A percentile compares a stretch with the other conserved stretches of the same genome.
phyloP scores from a whole-genome alignment of 53 echinoderm and acorn worm species.

The Mesocentrotus franciscanus region DNA sequence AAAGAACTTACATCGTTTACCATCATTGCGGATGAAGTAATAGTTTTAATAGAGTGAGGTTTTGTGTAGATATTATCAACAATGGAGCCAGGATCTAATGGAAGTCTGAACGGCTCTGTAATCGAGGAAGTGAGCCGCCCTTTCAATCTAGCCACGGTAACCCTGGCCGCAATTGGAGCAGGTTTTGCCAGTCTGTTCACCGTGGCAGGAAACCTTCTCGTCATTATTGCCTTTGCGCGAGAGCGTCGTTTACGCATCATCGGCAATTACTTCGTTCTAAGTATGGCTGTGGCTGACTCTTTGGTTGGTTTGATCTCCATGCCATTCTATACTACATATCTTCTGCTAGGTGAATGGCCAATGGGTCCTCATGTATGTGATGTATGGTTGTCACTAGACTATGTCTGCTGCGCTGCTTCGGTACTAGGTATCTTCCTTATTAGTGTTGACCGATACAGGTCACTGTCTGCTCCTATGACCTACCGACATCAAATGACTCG shows the following conservation, averaged over 20 bases:
- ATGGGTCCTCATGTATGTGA: constrained; percentile 86
- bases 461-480: constrained; percentile 86
- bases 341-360: constrained; percentile 84
- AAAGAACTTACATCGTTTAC: background rate
- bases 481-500: constrained; percentile 91
- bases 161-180: constrained; percentile 74
- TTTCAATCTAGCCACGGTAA: constrained; percentile 35
- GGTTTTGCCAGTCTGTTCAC: constrained; percentile 82
- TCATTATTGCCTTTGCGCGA: constrained; percentile 87
- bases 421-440: constrained; percentile 91
- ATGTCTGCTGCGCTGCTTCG: constrained; percentile 93
- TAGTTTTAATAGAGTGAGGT: background rate
- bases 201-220: constrained; percentile 83
- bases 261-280: constrained; percentile 90
- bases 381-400: constrained; percentile 91
- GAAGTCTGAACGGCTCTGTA: background rate
- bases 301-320: constrained; percentile 89
- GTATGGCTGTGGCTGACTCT: constrained; percentile 88
- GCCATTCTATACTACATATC: constrained; percentile 93
- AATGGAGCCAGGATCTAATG: background rate
- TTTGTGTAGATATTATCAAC: background rate
- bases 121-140: background rate
- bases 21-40: background rate
- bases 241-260: constrained; percentile 82
- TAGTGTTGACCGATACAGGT: constrained; percentile 88